A percentile compares a stretch with the other conserved stretches of the same genome.
Conservation (phyloP, 2,888 invertebrate genomes). For the Saturnia pavonia region DNA sequence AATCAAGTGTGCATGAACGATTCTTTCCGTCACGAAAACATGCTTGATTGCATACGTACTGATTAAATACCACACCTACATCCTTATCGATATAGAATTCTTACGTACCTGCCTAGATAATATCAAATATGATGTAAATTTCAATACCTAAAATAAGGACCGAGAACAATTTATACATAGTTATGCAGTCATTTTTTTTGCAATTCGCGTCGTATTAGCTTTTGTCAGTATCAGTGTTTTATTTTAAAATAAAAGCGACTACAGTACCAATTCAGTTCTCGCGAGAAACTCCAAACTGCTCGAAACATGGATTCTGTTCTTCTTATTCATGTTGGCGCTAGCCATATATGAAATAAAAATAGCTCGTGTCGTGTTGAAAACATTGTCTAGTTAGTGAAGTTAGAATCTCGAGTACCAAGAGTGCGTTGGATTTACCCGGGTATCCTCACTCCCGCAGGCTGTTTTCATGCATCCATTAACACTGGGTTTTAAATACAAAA, state of each 20-base stretch:
- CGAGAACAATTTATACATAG: not conserved
- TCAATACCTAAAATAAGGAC: not conserved
- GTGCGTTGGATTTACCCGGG: too few species aligned
- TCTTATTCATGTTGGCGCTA: too few species aligned
- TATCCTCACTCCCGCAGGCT: too few species aligned
- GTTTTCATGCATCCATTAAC: too few species aligned
- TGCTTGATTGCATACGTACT: slow-evolving; percentile 34
- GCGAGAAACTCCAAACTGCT: too few species aligned
- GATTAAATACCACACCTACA: slow-evolving; percentile 33
- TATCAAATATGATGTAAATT: not conserved
- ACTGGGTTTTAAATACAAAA: slow-evolving; percentile 15
- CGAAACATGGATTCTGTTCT: too few species aligned
- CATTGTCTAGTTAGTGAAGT: too few species aligned
- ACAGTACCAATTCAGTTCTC: not conserved
- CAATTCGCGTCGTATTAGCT: not conserved
- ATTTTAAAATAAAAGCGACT: not conserved
- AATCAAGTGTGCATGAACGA: slow-evolving; percentile 63
- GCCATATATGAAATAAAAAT: too few species aligned
- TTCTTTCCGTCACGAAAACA: slow-evolving; percentile 48
- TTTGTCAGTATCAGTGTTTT: not conserved
- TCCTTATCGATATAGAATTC: not conserved
- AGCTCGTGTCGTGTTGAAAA: too few species aligned
- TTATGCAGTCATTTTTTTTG: not conserved
- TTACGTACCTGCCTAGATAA: not conserved
- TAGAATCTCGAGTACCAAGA: too few species aligned